Conservation (phyloP, 2,113 vertebrate genomes). For the Tinamus guttatus region DNA sequence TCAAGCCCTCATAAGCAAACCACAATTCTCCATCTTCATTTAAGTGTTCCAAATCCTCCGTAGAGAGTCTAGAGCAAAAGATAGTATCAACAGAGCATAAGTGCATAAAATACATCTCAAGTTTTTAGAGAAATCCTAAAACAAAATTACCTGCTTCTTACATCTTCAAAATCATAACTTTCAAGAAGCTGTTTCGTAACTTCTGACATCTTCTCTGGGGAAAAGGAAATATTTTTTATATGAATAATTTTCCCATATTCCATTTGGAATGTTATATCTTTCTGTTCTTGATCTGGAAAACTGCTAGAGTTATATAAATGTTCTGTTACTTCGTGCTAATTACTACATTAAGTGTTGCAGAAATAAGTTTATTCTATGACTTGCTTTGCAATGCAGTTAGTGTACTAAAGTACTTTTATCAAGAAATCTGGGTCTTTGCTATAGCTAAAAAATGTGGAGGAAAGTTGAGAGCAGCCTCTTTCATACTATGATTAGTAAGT, state of each 20-base stretch:
- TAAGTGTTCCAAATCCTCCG: slow-evolving; percentile 83
- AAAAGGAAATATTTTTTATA: not conserved
- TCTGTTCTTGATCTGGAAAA: not conserved
- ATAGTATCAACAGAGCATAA: not conserved
- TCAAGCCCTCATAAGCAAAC: slow-evolving; percentile 88
- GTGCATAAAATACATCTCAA: not conserved
- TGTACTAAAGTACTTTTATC: not conserved
- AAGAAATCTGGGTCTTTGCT: not conserved
- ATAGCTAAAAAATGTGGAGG: not conserved
- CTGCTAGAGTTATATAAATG: rapidly evolving
- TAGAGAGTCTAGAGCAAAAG: slow-evolving; percentile 79
- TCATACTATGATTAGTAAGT: rapidly evolving
- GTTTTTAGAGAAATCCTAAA: not conserved
- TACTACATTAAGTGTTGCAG: not conserved
- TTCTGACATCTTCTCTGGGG: slow-evolving; percentile 88
- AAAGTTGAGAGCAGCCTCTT: not conserved
- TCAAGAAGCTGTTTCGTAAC: slow-evolving; percentile 88
- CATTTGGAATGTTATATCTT: not conserved
- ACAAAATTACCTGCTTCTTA: slow-evolving; percentile 83
- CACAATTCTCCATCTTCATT: slow-evolving; percentile 89
- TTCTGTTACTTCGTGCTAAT: not conserved
- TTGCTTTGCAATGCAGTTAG: not conserved
- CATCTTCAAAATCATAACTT: slow-evolving; percentile 85
- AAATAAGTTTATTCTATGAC: not conserved
- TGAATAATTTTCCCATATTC: not conserved